Percentiles rank a stretch among this genome's conserved stretches.
phyloP scores from a whole-genome alignment of 2,888 invertebrate genomes.

The Drosophila barbarae region DNA sequence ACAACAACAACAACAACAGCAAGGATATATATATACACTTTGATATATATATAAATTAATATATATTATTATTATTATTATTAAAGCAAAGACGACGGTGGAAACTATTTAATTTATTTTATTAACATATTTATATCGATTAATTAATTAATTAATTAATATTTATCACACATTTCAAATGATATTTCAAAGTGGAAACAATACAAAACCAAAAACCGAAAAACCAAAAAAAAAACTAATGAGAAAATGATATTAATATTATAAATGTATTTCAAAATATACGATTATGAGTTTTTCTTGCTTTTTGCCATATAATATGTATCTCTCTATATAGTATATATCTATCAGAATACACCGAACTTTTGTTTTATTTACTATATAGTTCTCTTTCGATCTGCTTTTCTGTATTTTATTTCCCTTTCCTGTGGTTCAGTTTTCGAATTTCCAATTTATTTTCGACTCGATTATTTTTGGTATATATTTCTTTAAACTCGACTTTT shows the following conservation, averaged over 20 bases:
- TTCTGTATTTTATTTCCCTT: conserved; percentile 12
- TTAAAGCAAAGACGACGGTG: conserved; percentile 19
- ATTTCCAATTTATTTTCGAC: conserved; percentile 8
- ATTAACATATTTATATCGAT: conserved; percentile 73
- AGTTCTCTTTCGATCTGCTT: conserved; percentile 6
- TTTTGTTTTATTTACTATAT: conserved; percentile 45
- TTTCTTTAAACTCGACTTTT: not conserved
- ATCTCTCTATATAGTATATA: conserved; percentile 39
- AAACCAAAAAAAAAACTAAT: conserved; percentile 28
- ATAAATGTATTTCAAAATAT: conserved; percentile 78
- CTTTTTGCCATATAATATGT: conserved; percentile 65
- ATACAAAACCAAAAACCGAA: conserved; percentile 43
- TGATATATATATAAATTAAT: conserved; percentile 32
- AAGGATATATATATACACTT: conserved; percentile 32
- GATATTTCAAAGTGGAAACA: conserved; percentile 64
- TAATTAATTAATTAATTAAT: conserved; percentile 61
- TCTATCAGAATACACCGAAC: conserved; percentile 57
- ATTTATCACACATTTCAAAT: conserved; percentile 73
- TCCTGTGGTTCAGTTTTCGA: conserved; percentile 6
- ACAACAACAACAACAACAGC: conserved; percentile 20
- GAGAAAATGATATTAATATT: conserved; percentile 70
- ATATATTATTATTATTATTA: conserved; percentile 47
- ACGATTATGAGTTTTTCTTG: conserved; percentile 78
- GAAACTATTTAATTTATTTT: conserved; percentile 69
- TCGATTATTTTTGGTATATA: conserved; percentile 8